phyloP scores from a whole-genome alignment of 2,113 vertebrate genomes.

The Gymnobelideus leadbeateri region DNA sequence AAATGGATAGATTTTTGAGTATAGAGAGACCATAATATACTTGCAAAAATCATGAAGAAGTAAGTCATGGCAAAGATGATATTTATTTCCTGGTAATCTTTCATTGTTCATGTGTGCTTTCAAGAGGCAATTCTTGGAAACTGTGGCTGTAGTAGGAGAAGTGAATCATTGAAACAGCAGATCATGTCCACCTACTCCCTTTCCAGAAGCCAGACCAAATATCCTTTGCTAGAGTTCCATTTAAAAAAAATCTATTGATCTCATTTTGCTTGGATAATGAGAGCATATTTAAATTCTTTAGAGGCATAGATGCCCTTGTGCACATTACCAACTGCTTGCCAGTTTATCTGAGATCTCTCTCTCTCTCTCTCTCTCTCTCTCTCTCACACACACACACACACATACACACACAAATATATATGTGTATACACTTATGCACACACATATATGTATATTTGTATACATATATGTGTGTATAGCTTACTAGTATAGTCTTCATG shows the following conservation, averaged over 20 bases:
- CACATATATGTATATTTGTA: too few species aligned
- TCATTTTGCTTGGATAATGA: not conserved
- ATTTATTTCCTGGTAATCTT: constrained; percentile 8
- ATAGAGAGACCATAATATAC: not conserved
- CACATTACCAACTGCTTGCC: not conserved
- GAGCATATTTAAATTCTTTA: constrained; percentile 57
- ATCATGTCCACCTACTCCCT: not conserved
- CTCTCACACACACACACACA: too few species aligned
- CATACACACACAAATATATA: too few species aligned
- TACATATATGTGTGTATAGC: not conserved
- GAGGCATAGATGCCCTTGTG: not conserved
- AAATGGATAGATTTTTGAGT: not conserved
- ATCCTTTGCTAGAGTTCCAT: not conserved
- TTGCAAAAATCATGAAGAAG: not conserved
- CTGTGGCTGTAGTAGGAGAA: not conserved
- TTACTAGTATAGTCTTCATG: not conserved
- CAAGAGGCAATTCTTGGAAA: constrained; percentile 8
- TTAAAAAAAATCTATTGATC: too few species aligned
- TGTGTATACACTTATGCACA: too few species aligned
- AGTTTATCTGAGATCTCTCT: not conserved
- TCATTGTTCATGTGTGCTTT: not conserved
- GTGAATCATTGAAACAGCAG: not conserved
- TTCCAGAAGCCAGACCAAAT: not conserved
- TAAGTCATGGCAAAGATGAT: not conserved
- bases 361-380: too few species aligned